These are phyloP conservation scores for Drosophila atripex DNA, from an alignment of 2,888 invertebrate genomes.

Conservation along the genomic window DNA sequence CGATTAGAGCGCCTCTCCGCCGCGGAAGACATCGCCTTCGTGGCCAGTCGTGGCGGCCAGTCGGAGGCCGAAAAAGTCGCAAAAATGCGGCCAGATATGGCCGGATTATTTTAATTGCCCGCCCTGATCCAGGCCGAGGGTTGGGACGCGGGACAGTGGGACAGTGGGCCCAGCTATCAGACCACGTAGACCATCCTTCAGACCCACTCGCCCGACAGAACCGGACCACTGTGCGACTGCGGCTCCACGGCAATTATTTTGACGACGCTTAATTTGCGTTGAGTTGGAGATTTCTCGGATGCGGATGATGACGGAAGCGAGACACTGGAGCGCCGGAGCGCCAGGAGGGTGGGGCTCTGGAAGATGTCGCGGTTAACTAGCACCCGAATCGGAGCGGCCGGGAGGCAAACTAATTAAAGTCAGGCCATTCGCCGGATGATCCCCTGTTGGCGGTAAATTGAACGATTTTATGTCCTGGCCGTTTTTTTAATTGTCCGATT, in stretches of 20 bases:
- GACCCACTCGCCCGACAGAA: constrained; percentile 25
- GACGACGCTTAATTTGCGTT: constrained; percentile 77
- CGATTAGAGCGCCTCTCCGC: constrained; percentile 38
- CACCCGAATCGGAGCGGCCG: constrained; percentile 64
- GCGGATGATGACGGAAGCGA: constrained; percentile 45
- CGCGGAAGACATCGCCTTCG: constrained; percentile 62
- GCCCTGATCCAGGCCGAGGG: constrained; percentile 21
- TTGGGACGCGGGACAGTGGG: not conserved
- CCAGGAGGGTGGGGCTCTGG: not conserved
- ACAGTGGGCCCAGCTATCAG: not conserved
- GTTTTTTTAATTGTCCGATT: constrained; percentile 73
- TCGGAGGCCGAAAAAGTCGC: constrained; percentile 3
- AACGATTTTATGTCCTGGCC: constrained; percentile 76
- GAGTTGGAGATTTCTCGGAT: constrained; percentile 53
- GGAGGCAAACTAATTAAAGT: constrained; percentile 76
- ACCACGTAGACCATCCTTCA: too few species aligned
- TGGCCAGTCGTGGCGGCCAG: constrained; percentile 61
- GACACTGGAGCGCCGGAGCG: constrained; percentile 3
- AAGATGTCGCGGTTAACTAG: constrained; percentile 56
- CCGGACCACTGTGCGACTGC: constrained; percentile 30
- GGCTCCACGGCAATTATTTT: constrained; percentile 67
- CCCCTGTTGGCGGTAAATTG: constrained; percentile 47
- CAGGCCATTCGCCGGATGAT: constrained; percentile 28
- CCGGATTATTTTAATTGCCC: constrained; percentile 76
- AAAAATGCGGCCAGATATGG: constrained; percentile 39